Conservation (phyloP, 2,797 vertebrate genomes). For the Cottoperca gobio region DNA sequence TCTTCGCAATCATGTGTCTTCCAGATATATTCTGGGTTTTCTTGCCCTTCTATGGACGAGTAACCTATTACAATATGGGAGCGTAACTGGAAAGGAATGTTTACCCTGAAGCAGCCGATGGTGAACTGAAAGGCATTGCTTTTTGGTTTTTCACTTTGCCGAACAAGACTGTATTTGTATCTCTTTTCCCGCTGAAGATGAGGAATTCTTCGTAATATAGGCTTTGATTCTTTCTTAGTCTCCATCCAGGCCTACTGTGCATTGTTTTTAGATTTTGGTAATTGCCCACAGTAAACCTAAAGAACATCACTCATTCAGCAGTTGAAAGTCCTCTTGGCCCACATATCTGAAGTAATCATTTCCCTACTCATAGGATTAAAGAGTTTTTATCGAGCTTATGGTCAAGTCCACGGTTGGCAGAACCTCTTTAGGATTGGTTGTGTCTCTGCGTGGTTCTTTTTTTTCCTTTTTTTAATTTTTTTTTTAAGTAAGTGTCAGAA, state of each 20-base stretch:
- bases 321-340: conserved; percentile 38
- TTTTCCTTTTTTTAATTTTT: conserved; percentile 18
- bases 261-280: conserved; percentile 2
- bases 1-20: conserved; percentile 12
- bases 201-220: neutral
- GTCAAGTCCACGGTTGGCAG: conserved; percentile 33
- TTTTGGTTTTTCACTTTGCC: conserved; percentile 8
- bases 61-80: conserved; percentile 13
- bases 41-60: neutral
- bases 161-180: neutral
- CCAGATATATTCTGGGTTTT: conserved; percentile 6
- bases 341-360: conserved; percentile 53
- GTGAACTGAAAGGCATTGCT: conserved; percentile 9
- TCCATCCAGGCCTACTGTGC: neutral
- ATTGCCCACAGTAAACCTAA: conserved; percentile 10
- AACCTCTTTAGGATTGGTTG: conserved; percentile 20
- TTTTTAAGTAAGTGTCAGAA: conserved; percentile 8
- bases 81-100: conserved; percentile 30
- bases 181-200: neutral
- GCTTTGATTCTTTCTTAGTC: neutral
- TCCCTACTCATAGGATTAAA: conserved; percentile 42
- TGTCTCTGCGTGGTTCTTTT: conserved; percentile 23
- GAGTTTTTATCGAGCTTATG: conserved; percentile 54
- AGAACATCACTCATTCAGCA: conserved; percentile 36
- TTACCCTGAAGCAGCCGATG: conserved; percentile 27